phyloP scores from a whole-genome alignment of 2,113 vertebrate genomes.

The Lophochroa leadbeateri region DNA sequence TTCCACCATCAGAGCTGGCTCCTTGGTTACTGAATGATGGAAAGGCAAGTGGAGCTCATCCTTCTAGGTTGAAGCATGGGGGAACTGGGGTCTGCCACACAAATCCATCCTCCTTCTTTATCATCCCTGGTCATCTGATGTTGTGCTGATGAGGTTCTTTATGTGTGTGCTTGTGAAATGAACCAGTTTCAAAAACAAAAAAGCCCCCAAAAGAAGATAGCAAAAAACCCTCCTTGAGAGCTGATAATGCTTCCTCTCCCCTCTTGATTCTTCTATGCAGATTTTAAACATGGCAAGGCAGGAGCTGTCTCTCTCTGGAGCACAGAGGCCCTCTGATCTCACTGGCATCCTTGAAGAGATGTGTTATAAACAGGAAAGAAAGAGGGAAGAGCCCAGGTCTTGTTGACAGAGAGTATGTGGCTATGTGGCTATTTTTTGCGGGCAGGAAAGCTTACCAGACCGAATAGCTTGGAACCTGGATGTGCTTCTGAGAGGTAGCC shows the following conservation, averaged over 20 bases:
- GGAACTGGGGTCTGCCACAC: neutral
- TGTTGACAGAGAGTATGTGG: neutral
- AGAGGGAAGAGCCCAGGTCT: neutral
- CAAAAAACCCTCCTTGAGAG: neutral
- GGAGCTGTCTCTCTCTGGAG: neutral
- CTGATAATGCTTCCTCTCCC: neutral
- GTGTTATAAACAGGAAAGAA: neutral
- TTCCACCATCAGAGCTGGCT: neutral
- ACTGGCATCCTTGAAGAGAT: neutral
- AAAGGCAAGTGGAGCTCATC: neutral
- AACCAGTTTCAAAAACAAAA: neutral
- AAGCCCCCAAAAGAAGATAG: neutral
- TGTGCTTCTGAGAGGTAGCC: constrained; percentile 3
- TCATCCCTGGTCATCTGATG: neutral
- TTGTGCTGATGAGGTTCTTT: neutral
- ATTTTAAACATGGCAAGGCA: neutral
- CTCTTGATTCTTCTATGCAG: neutral
- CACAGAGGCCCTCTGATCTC: neutral
- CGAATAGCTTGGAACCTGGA: neutral
- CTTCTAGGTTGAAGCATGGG: neutral
- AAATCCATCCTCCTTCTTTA: neutral
- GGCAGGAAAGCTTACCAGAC: constrained; percentile 2
- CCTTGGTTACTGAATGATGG: neutral
- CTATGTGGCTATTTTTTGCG: neutral
- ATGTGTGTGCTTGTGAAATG: neutral